These are phyloP conservation scores for Karalla daura DNA, from an alignment of 2,797 vertebrate species.

Conservation along the genomic window DNA sequence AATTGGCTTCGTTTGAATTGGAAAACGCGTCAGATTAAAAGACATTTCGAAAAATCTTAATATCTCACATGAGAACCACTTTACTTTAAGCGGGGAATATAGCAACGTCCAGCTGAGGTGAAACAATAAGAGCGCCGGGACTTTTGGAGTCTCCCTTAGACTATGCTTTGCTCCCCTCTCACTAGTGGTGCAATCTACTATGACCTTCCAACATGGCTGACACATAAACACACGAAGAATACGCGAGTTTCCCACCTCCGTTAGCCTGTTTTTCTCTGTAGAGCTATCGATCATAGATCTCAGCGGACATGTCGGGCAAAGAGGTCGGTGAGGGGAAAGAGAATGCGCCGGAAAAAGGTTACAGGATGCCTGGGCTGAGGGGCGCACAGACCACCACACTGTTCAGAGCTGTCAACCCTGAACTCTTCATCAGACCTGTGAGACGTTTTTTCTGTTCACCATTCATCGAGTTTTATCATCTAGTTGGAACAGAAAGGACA, in stretches of 20 bases:
- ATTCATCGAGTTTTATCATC: too few relatives aligned
- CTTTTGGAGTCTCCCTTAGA: too few relatives aligned
- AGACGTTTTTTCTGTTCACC: constrained; percentile 16
- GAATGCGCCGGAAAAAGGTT: constrained; percentile 73
- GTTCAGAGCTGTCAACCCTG: constrained; percentile 94
- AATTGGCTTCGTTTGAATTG: accelerated
- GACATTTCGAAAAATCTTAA: accelerated
- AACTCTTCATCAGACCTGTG: constrained; percentile 97
- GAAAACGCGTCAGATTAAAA: too few relatives aligned
- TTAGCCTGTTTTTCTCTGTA: accelerated
- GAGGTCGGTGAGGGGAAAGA: constrained; percentile 72
- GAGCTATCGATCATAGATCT: accelerated
- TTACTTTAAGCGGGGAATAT: not conserved
- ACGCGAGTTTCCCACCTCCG: not conserved
- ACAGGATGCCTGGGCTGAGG: constrained; percentile 86
- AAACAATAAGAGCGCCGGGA: too few relatives aligned
- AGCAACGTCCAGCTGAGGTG: too few relatives aligned
- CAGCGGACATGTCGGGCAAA: constrained; percentile 80
- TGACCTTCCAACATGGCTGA: constrained; percentile 27
- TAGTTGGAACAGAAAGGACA: too few relatives aligned
- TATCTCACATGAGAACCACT: accelerated
- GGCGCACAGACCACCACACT: constrained; percentile 86
- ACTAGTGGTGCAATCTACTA: too few relatives aligned
- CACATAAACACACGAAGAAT: accelerated
- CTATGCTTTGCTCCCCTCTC: too few relatives aligned